Evolutionary conservation across 64 coral and sea anemone genomes (phyloP).

Genomic region (Dendronephthya gigantea): DNA sequence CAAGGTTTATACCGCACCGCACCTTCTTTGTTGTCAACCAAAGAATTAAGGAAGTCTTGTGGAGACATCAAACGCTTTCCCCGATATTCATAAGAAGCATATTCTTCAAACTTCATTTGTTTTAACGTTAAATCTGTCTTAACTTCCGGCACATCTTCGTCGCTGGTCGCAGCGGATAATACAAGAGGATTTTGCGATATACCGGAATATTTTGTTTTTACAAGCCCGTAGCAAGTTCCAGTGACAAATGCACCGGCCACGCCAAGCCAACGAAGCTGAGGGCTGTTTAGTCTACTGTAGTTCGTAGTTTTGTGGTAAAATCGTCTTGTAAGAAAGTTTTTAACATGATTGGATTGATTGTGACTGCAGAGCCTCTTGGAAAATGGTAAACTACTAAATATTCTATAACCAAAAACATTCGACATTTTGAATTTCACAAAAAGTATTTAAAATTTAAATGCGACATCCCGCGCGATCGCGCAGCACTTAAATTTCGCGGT

Average conservation of each 20-base stretch:
- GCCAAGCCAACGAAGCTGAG: neutral
- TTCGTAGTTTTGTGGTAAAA: neutral
- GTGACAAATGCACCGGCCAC: neutral
- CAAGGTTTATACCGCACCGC: neutral
- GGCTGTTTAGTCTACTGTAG: neutral
- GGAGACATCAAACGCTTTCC: neutral
- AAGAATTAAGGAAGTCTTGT: neutral
- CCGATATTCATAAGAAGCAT: neutral
- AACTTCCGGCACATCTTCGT: neutral
- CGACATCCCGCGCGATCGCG: too few species aligned
- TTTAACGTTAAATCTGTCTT: neutral
- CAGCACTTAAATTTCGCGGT: too few species aligned
- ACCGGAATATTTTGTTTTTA: neutral
- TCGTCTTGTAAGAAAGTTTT: neutral
- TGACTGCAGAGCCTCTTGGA: neutral
- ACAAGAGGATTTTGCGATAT: neutral
- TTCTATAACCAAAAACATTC: neutral
- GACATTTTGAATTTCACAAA: constrained; percentile 1
- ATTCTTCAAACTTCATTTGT: constrained; percentile 11
- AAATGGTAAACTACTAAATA: neutral
- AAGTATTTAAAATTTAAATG: too few species aligned
- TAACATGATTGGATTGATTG: neutral
- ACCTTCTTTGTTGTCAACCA: constrained; percentile 8
- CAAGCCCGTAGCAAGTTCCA: neutral
- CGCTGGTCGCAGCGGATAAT: neutral